A percentile compares a stretch with the other conserved stretches of the same genome.
These are phyloP conservation scores for Maccullochella peelii DNA, from an alignment of 2,113 vertebrate genomes.

Conservation along the genomic window DNA sequence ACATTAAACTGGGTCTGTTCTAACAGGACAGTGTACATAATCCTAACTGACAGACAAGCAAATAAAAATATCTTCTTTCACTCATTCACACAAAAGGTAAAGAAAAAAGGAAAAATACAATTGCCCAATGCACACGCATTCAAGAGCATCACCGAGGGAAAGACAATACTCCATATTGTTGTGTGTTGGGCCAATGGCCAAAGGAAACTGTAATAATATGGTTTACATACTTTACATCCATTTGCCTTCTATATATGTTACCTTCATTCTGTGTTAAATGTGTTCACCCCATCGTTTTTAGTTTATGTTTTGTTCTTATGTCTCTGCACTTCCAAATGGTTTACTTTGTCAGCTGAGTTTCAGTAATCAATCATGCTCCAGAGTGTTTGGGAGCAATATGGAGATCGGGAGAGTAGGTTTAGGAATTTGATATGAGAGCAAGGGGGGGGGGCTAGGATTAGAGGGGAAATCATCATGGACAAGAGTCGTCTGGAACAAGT, in stretches of 20 bases:
- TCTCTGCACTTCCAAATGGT: slow-evolving; percentile 32
- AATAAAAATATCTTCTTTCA: slow-evolving; percentile 41
- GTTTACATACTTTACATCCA: slow-evolving; percentile 27
- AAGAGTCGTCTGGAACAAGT: slow-evolving; percentile 70
- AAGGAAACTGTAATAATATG: neutral
- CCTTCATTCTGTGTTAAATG: slow-evolving; percentile 32
- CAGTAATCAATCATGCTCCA: slow-evolving; percentile 57
- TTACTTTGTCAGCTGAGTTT: slow-evolving; percentile 15
- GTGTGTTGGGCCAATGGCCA: slow-evolving; percentile 30
- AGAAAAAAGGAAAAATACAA: slow-evolving; percentile 39
- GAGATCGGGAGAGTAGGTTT: slow-evolving; percentile 66
- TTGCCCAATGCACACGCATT: slow-evolving; percentile 59
- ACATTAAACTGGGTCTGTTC: neutral
- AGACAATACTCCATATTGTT: slow-evolving; percentile 75
- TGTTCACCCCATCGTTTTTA: slow-evolving; percentile 33
- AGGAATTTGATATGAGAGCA: slow-evolving; percentile 61
- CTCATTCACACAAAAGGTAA: slow-evolving; percentile 56
- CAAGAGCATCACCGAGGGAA: slow-evolving; percentile 70
- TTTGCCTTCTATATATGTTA: slow-evolving; percentile 32
- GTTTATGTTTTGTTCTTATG: slow-evolving; percentile 10
- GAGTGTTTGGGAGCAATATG: slow-evolving; percentile 73
- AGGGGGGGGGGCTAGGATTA: slow-evolving; percentile 58
- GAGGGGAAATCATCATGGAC: slow-evolving; percentile 73
- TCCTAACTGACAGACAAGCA: slow-evolving; percentile 18
- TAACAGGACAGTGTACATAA: slow-evolving; percentile 12